Evolutionary conservation across 30 jellyfish, hydroid and myxozoan species (phyloP).

Genomic region (Aurelia aurita complex sp. Pacific): DNA sequence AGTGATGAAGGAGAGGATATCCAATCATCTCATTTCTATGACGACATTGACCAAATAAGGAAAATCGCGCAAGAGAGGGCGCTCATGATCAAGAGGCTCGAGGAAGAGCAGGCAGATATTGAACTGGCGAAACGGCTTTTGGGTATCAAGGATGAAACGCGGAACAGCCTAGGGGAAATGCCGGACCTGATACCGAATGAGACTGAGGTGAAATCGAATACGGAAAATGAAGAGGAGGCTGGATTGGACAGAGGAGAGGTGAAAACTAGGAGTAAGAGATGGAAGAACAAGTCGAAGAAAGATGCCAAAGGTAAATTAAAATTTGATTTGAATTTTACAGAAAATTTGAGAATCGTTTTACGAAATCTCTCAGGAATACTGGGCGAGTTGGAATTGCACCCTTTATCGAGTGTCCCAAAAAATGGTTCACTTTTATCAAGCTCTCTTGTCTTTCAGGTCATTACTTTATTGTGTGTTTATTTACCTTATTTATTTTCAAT

Average conservation of each 20-base stretch:
- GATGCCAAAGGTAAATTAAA: neutral
- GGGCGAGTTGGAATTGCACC: neutral
- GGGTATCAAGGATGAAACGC: constrained; percentile 2
- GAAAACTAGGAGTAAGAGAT: constrained; percentile 3
- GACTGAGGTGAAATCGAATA: neutral
- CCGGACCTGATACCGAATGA: constrained; percentile 69
- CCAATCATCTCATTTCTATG: constrained; percentile 68
- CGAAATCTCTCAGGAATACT: neutral
- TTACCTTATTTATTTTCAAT: too few species aligned
- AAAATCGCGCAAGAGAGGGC: constrained; percentile 70
- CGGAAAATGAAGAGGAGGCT: neutral
- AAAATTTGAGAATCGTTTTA: neutral
- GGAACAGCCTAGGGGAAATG: constrained; percentile 58
- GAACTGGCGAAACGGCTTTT: neutral
- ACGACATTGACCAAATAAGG: constrained; percentile 68
- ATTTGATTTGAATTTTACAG: neutral
- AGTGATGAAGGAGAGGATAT: constrained; percentile 50
- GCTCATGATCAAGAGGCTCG: constrained; percentile 58
- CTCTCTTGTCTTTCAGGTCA: too few species aligned
- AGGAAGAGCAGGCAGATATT: constrained; percentile 51
- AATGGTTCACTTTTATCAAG: too few species aligned
- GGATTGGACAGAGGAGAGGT: constrained; percentile 5
- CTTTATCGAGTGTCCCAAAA: too few species aligned
- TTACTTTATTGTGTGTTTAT: too few species aligned
- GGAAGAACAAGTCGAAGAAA: constrained; percentile 25